Evolutionary conservation across 2,113 vertebrate species (phyloP).

Genomic region (Podocnemis expansa): DNA sequence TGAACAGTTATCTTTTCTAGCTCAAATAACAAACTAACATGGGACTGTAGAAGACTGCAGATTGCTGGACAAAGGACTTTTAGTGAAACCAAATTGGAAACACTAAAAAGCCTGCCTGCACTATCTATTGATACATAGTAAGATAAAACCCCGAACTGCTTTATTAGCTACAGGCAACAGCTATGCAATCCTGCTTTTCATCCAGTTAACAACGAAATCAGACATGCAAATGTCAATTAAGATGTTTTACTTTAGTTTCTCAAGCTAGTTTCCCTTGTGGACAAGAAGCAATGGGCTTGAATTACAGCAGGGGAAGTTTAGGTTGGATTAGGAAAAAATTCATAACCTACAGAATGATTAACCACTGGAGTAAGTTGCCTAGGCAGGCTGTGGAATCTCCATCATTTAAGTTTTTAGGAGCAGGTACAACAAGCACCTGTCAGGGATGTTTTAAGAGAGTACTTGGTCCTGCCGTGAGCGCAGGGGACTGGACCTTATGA

Average conservation of each 20-base stretch:
- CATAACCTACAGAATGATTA: no score
- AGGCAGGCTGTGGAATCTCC: no score
- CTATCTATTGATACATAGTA: neutral
- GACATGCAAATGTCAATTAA: neutral
- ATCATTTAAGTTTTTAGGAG: no score
- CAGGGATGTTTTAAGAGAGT: no score
- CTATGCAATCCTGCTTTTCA: accelerated
- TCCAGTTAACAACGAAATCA: neutral
- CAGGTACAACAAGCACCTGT: no score
- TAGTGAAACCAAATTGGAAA: neutral
- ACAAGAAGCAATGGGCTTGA: no score
- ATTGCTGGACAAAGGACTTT: neutral
- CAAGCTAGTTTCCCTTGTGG: neutral
- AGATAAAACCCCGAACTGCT: neutral
- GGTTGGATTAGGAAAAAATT: no score
- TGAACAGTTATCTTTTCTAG: neutral
- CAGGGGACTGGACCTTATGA: no score
- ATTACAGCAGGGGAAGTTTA: no score
- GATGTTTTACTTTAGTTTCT: neutral
- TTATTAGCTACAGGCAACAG: neutral
- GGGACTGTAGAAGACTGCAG: neutral
- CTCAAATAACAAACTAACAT: neutral
- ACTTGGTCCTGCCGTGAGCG: no score
- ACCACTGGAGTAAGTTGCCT: no score
- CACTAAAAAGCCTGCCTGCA: accelerated